Evolutionary conservation across 2,888 invertebrate genomes (phyloP).

Genomic region (Oligia fasciuncula): DNA sequence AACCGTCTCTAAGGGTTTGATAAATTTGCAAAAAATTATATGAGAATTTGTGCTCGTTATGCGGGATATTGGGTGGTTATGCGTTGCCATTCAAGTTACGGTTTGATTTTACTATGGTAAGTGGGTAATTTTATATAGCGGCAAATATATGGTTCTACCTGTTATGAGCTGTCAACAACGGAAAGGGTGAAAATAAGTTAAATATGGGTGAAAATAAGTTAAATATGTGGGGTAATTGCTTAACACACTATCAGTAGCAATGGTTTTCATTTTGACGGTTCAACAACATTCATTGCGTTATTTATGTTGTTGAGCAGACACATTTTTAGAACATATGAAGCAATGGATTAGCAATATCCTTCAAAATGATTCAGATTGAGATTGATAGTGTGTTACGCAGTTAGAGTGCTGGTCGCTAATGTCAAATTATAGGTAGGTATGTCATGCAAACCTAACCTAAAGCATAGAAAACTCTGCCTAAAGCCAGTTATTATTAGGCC

Average conservation of each 20-base stretch:
- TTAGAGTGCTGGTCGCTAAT: background rate
- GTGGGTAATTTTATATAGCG: background rate
- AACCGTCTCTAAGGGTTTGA: conserved; percentile 14
- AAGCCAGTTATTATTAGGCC: too few relatives aligned
- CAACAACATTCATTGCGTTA: too few relatives aligned
- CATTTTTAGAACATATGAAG: too few relatives aligned
- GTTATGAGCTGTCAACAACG: background rate
- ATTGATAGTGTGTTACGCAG: too few relatives aligned
- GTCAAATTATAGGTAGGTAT: background rate
- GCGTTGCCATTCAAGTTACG: background rate
- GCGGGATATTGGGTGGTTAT: conserved; percentile 23
- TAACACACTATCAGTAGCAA: too few relatives aligned
- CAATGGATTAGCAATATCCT: too few relatives aligned
- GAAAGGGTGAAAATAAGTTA: too few relatives aligned
- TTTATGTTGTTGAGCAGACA: too few relatives aligned
- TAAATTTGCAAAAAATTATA: conserved; percentile 43
- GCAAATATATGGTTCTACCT: background rate
- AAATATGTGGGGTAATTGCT: background rate
- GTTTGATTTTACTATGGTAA: background rate
- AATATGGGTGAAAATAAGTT: background rate
- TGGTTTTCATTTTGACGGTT: too few relatives aligned
- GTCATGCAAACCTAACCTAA: background rate
- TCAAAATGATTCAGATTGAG: too few relatives aligned
- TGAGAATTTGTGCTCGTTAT: conserved; percentile 38
- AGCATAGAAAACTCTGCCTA: too few relatives aligned